A percentile compares a stretch with the other conserved stretches of the same genome.
phyloP scores from a whole-genome alignment of 2,113 vertebrate genomes.

The Lycaon pictus region DNA sequence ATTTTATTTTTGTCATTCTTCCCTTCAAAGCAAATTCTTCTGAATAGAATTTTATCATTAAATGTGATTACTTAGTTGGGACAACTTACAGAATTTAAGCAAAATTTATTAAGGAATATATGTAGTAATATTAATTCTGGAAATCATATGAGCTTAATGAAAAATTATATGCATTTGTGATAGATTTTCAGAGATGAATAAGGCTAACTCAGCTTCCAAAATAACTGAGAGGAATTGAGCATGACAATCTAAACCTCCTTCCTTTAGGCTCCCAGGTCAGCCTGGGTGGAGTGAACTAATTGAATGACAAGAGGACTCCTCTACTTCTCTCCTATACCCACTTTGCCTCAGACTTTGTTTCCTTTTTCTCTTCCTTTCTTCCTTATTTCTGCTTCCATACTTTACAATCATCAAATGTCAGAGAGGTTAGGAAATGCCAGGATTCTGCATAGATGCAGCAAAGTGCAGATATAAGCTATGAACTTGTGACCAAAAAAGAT shows the following conservation, averaged over 20 bases:
- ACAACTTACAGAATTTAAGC: not conserved
- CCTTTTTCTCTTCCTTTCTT: not conserved
- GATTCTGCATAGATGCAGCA: not conserved
- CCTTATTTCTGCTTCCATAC: not conserved
- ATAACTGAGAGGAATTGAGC: not conserved
- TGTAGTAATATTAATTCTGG: not conserved
- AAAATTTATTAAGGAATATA: not conserved
- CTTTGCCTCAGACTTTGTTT: not conserved
- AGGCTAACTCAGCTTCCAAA: not conserved
- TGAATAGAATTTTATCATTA: not conserved
- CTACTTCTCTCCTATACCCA: no score
- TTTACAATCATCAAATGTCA: not conserved
- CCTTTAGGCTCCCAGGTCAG: not conserved
- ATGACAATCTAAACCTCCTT: not conserved
- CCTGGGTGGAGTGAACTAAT: not conserved
- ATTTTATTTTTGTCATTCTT: not conserved
- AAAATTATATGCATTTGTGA: not conserved
- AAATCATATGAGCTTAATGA: not conserved
- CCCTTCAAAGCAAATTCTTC: not conserved
- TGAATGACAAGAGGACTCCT: accelerated
- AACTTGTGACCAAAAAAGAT: not conserved
- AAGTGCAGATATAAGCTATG: not conserved
- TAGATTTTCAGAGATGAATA: not conserved
- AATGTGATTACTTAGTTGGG: not conserved
- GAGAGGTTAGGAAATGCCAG: not conserved